A percentile compares a stretch with the other conserved stretches of the same genome.
Evolutionary conservation across 2,888 invertebrate genomes (phyloP).

Genomic region (Psylliodes chrysocephalus): DNA sequence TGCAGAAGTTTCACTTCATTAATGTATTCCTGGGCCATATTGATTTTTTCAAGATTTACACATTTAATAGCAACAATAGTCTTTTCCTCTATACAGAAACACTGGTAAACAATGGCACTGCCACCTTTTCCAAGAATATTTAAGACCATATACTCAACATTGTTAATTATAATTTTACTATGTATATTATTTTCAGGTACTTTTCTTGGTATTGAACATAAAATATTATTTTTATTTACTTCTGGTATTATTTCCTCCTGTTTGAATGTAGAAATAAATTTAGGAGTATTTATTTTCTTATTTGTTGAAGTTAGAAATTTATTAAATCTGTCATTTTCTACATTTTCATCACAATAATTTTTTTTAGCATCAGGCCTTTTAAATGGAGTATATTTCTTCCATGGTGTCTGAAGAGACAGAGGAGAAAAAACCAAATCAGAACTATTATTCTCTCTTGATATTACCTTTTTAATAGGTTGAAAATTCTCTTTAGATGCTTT

Average conservation of each 20-base stretch:
- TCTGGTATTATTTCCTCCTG: slow-evolving; percentile 11
- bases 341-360: background rate
- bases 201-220: slow-evolving; percentile 25
- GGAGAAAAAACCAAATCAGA: slow-evolving; percentile 46
- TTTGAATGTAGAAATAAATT: no score
- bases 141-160: slow-evolving; percentile 77
- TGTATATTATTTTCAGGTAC: slow-evolving; percentile 40
- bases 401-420: slow-evolving; percentile 40
- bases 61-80: slow-evolving; percentile 81
- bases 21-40: slow-evolving; percentile 80
- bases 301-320: slow-evolving; percentile 41
- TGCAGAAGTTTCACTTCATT: slow-evolving; percentile 89
- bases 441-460: slow-evolving; percentile 41
- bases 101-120: slow-evolving; percentile 86
- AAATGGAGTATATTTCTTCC: slow-evolving; percentile 20
- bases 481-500: background rate
- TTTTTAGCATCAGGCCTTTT: slow-evolving; percentile 13
- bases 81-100: slow-evolving; percentile 70
- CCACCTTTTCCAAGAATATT: slow-evolving; percentile 88
- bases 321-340: slow-evolving; percentile 7
- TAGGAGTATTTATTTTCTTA: no score
- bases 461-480: background rate
- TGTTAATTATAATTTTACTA: slow-evolving; percentile 74
- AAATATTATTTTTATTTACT: slow-evolving; percentile 20
- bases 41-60: slow-evolving; percentile 82